A percentile compares a stretch with the other conserved stretches of the same genome.
Evolutionary conservation across 2,888 invertebrate species (phyloP).

Genomic region (Pinctada fucata): DNA sequence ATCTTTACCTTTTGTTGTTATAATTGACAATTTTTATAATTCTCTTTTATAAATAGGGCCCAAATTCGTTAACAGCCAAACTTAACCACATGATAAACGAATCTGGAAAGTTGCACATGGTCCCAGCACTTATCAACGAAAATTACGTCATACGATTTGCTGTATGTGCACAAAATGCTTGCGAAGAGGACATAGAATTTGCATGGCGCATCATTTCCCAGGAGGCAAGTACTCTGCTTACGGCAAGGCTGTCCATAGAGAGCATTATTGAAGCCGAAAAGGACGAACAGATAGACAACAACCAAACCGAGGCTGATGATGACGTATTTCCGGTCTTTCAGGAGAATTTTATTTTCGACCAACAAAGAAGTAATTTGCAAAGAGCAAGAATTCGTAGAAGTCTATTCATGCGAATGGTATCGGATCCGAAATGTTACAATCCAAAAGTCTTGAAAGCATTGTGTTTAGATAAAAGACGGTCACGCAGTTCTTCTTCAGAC

Average conservation of each 20-base stretch:
- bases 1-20: too few relatives aligned
- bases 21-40: not conserved
- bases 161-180: constrained; percentile 93
- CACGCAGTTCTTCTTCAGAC: constrained; percentile 49
- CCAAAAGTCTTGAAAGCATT: constrained; percentile 75
- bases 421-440: constrained; percentile 76
- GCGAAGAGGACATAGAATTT: constrained; percentile 84
- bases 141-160: constrained; percentile 95
- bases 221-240: constrained; percentile 46
- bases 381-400: constrained; percentile 68
- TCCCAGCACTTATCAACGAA: constrained; percentile 93
- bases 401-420: constrained; percentile 75
- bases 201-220: constrained; percentile 77
- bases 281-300: constrained; percentile 56
- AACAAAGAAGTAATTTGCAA: constrained; percentile 61
- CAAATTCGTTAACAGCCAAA: constrained; percentile 91
- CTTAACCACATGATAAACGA: constrained; percentile 94
- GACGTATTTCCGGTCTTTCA: constrained; percentile 66
- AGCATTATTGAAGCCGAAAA: constrained; percentile 44
- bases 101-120: constrained; percentile 97
- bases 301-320: constrained; percentile 47
- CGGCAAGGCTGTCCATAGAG: constrained; percentile 46
- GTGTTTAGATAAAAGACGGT: constrained; percentile 49
- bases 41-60: constrained; percentile 78
- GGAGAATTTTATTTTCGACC: constrained; percentile 64